phyloP scores from a whole-genome alignment of 2,113 vertebrate species.

The Chaenogobius annularis region DNA sequence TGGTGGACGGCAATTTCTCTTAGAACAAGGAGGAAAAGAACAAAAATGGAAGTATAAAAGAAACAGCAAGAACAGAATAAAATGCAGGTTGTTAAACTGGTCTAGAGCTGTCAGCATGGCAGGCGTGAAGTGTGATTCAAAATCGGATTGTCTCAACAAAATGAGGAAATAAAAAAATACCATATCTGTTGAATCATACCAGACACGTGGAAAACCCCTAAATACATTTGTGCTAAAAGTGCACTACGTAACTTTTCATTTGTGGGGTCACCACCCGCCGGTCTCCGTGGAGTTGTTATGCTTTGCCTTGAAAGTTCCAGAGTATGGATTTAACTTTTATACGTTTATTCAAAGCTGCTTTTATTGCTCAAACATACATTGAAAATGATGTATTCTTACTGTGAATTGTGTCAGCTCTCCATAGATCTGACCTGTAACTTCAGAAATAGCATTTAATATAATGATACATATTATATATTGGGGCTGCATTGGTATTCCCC shows the following conservation, averaged over 20 bases:
- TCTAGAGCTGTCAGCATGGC: background rate
- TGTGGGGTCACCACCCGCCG: too few species aligned
- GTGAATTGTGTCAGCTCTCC: background rate
- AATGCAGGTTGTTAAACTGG: background rate
- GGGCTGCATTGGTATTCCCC: too few species aligned
- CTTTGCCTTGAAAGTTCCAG: background rate
- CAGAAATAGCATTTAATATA: too few species aligned
- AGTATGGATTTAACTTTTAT: background rate
- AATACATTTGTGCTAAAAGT: too few species aligned
- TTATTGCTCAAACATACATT: background rate
- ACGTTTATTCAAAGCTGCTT: background rate
- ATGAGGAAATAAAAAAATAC: too few species aligned
- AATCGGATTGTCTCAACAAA: background rate
- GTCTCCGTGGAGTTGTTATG: background rate
- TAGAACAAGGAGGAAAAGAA: background rate
- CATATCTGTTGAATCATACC: too few species aligned
- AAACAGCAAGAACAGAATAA: background rate
- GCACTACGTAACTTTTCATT: too few species aligned
- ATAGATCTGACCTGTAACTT: background rate
- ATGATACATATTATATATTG: too few species aligned
- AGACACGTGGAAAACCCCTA: too few species aligned
- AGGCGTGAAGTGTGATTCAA: background rate
- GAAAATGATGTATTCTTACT: too few species aligned
- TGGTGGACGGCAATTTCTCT: constrained; percentile 18
- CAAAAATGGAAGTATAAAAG: constrained; percentile 3